phyloP scores from a whole-genome alignment of 1,140 invertebrate genomes.

The Drosophila seguyi region DNA sequence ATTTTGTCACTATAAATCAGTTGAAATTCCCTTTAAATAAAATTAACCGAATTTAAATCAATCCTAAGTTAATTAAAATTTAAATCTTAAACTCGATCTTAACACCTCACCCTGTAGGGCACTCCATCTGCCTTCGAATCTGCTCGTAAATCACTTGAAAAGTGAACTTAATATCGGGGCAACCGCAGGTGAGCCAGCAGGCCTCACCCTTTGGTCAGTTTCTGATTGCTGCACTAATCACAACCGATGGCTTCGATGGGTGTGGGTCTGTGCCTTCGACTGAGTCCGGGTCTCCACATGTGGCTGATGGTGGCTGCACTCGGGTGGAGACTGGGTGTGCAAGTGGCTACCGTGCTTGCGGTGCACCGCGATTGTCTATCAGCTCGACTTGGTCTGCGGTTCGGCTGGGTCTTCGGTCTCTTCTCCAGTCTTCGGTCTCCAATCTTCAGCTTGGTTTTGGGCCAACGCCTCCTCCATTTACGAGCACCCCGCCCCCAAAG shows the following conservation, averaged over 20 bases:
- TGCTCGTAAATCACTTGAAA: slow-evolving; percentile 59
- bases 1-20: no score
- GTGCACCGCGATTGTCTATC: slow-evolving; percentile 51
- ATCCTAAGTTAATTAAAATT: neutral
- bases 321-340: slow-evolving; percentile 25
- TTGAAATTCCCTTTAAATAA: no score
- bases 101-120: neutral
- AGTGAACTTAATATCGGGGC: slow-evolving; percentile 58
- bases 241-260: slow-evolving; percentile 51
- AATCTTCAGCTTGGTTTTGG: slow-evolving; percentile 14
- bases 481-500: slow-evolving; percentile 4
- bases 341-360: slow-evolving; percentile 43
- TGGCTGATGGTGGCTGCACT: slow-evolving; percentile 21
- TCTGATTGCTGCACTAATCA: slow-evolving; percentile 78
- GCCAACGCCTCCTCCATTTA: slow-evolving; percentile 35
- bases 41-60: no score
- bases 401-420: neutral
- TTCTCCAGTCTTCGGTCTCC: neutral
- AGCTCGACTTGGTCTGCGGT: slow-evolving; percentile 25
- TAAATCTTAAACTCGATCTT: neutral
- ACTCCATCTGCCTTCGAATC: slow-evolving; percentile 1
- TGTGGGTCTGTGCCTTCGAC: neutral
- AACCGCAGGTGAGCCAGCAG: slow-evolving; percentile 41
- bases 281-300: neutral
- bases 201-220: slow-evolving; percentile 64